Base-by-base conservation (phyloP, 37 sponge, comb jelly and placozoan genomes). In the Ephydatia muelleri region DNA sequence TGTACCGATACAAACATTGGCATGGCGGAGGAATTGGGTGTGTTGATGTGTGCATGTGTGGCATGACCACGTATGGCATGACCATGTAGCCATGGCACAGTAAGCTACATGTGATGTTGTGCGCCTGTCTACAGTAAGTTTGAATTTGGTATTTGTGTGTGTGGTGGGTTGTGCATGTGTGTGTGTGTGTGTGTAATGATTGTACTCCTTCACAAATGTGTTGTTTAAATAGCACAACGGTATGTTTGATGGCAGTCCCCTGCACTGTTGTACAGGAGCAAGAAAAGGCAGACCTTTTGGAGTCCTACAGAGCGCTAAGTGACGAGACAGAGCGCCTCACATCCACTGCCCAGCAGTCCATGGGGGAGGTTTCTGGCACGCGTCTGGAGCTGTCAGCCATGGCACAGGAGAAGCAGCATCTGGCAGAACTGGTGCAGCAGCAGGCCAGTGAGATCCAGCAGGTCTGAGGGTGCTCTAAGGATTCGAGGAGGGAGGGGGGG, bases 311-410 rank as follows among this genome's bases (percentile, higher is more conserved):
- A 31, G 74, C 88, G 19, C 70, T 97, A 79, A 85, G 82, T 75
- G 83, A 92, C 8, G 93, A 95, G 80, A 90, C 82, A 4, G 96
- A 95, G 25, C 82, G 74, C 36, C 84, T 97, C 40, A 89, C 88
- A 21, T 83, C 91, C 72, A 84, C 85, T 9, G 78, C 84, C 1
- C 91, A 91, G 75, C 87, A 88, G 32, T 48, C 83, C 9, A 83
- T 81, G 67, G 87, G 67, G 2, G 92, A 93, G 48, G 78, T 30
- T 35, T 83, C 95, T 22, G 73, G 73, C n/a, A 49, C 77, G 43
- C 48, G 81, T 65, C 48, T 72, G 36, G 89, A 93, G 38, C 67
- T 96, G 39, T 76, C 73, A 12, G 67, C 92, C 29, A 75, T 93
- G 32, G 33, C 71, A 29, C 70, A 88, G 84, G 94, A 93, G 72